Conservation (phyloP, 1,140 invertebrate genomes). For the Drosophila gunungcola region DNA sequence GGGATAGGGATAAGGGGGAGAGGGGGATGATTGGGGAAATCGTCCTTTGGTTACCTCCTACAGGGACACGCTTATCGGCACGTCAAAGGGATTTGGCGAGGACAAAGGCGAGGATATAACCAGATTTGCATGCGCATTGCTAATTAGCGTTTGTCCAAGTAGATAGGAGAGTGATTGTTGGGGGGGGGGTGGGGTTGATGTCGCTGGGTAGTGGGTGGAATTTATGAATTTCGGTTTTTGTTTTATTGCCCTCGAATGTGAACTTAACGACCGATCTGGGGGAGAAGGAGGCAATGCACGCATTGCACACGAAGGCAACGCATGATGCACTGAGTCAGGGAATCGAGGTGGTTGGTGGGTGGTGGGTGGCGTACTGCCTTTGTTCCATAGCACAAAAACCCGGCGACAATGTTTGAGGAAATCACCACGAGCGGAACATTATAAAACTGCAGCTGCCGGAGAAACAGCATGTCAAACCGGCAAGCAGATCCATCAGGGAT, state of each 20-base stretch:
- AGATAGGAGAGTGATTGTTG: too few species aligned
- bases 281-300: constrained; percentile 47
- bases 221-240: constrained; percentile 40
- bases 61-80: constrained; percentile 44
- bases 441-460: constrained; percentile 47
- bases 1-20: constrained; percentile 2
- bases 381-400: constrained; percentile 58
- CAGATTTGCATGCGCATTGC: constrained; percentile 39
- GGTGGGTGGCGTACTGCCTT: constrained; percentile 35
- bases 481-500: constrained; percentile 26
- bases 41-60: constrained; percentile 12
- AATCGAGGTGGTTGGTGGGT: background rate
- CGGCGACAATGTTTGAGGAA: constrained; percentile 31
- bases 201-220: constrained; percentile 22
- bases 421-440: constrained; percentile 19
- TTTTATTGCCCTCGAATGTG: constrained; percentile 34
- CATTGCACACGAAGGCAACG: constrained; percentile 56
- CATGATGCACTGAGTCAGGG: constrained; percentile 62
- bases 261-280: constrained; percentile 39
- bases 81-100: constrained; percentile 52
- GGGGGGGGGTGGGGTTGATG: background rate
- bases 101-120: constrained; percentile 24
- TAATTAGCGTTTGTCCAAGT: constrained; percentile 16
- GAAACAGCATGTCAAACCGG: constrained; percentile 30
- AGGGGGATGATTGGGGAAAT: background rate